phyloP scores from a whole-genome alignment of 2,113 vertebrate species.

The Mobula hypostoma region DNA sequence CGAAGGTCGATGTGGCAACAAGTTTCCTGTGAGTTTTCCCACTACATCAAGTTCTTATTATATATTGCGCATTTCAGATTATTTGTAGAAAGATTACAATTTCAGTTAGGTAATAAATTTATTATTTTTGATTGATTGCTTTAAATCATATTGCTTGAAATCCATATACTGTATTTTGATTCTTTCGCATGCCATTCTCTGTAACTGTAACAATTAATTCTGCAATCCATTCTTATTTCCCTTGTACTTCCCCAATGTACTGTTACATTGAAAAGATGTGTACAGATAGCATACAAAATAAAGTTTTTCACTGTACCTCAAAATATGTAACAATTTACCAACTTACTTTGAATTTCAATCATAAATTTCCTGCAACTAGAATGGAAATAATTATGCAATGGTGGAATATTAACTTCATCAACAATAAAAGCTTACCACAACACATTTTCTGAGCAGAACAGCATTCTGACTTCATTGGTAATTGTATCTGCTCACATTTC shows the following conservation, averaged over 20 bases:
- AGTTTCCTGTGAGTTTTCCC: not conserved
- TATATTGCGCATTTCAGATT: not conserved
- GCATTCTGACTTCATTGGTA: not conserved
- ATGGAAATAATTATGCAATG: not conserved
- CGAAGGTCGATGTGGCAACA: conserved; percentile 23
- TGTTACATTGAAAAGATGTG: no score
- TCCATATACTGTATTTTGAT: not conserved
- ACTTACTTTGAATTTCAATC: not conserved
- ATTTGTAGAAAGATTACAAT: not conserved
- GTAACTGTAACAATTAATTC: no score
- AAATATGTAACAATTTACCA: no score
- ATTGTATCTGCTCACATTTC: not conserved
- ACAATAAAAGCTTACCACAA: not conserved
- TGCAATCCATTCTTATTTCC: no score
- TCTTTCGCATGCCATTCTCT: not conserved
- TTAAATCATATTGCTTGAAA: not conserved
- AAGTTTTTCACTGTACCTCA: no score
- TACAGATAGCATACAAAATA: no score
- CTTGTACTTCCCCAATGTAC: no score
- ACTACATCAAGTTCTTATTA: no score
- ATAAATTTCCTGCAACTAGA: not conserved
- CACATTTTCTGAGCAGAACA: not conserved
- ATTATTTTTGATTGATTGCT: not conserved
- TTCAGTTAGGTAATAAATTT: not conserved
- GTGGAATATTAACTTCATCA: not conserved